A percentile compares a stretch with the other conserved stretches of the same genome.
Evolutionary conservation across 1,140 invertebrate genomes (phyloP).

Genomic region (Atta texana): DNA sequence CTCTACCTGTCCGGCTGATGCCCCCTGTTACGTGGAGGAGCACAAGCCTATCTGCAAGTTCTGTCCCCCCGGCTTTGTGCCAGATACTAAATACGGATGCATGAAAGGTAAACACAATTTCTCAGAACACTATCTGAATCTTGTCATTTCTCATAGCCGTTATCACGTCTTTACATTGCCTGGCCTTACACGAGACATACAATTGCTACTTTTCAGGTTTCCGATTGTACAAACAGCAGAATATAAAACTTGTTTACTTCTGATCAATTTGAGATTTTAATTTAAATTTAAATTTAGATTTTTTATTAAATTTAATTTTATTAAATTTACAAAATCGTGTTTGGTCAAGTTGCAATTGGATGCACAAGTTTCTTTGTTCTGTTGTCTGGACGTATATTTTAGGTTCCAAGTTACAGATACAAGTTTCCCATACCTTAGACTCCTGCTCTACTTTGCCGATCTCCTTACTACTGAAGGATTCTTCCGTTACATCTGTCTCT

Average conservation of each 20-base stretch:
- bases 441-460: constrained; percentile 64
- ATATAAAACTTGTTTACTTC: constrained; percentile 8
- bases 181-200: constrained; percentile 72
- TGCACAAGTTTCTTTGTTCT: constrained; percentile 44
- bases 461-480: constrained; percentile 69
- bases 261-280: neutral
- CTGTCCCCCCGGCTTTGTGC: constrained; percentile 95
- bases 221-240: constrained; percentile 62
- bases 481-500: constrained; percentile 86
- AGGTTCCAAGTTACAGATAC: constrained; percentile 70
- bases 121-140: constrained; percentile 74
- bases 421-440: constrained; percentile 62
- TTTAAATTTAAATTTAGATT: too few relatives aligned
- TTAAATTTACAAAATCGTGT: neutral
- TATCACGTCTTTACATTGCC: constrained; percentile 64
- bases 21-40: constrained; percentile 96
- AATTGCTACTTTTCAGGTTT: constrained; percentile 75
- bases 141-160: constrained; percentile 62
- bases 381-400: constrained; percentile 69
- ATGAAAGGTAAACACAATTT: constrained; percentile 94
- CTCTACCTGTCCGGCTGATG: constrained; percentile 92
- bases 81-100: constrained; percentile 96
- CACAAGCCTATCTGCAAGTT: constrained; percentile 97
- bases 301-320: neutral
- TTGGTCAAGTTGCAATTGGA: neutral